Percentiles rank a stretch among this genome's conserved stretches.
phyloP scores from a whole-genome alignment of 2,113 vertebrate species.

The Mystacornis crossleyi region DNA sequence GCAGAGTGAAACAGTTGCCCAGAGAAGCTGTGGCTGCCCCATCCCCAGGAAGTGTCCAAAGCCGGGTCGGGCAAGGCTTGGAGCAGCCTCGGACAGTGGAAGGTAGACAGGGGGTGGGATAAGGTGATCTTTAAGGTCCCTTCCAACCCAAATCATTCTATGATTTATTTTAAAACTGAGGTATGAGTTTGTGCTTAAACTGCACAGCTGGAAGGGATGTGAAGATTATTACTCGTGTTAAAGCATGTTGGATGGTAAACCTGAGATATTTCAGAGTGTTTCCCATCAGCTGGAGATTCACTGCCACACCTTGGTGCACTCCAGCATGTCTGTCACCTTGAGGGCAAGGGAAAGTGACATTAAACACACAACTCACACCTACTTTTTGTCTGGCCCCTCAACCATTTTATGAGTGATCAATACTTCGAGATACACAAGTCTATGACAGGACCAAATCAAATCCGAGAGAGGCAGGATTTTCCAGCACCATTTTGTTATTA shows the following conservation, averaged over 20 bases:
- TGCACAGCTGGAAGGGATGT: neutral
- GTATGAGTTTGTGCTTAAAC: neutral
- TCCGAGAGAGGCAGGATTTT: neutral
- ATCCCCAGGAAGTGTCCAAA: neutral
- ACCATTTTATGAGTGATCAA: neutral
- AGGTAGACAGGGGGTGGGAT: neutral
- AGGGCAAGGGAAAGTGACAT: neutral
- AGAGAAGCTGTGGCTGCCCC: neutral
- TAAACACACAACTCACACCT: neutral
- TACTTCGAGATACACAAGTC: neutral
- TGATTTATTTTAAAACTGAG: neutral
- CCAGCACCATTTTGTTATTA: neutral
- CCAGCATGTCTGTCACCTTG: neutral
- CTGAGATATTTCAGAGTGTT: neutral
- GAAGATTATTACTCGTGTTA: neutral
- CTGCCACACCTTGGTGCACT: neutral
- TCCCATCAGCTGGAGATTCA: neutral
- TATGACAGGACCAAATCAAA: neutral
- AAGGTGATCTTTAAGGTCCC: neutral
- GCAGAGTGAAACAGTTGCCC: neutral
- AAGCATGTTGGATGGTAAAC: neutral
- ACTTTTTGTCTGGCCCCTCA: neutral
- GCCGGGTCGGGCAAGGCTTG: neutral
- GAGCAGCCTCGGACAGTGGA: neutral
- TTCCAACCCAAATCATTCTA: neutral